Conservation (phyloP, 2,888 invertebrate species). For the Zaprionus lineosus region DNA sequence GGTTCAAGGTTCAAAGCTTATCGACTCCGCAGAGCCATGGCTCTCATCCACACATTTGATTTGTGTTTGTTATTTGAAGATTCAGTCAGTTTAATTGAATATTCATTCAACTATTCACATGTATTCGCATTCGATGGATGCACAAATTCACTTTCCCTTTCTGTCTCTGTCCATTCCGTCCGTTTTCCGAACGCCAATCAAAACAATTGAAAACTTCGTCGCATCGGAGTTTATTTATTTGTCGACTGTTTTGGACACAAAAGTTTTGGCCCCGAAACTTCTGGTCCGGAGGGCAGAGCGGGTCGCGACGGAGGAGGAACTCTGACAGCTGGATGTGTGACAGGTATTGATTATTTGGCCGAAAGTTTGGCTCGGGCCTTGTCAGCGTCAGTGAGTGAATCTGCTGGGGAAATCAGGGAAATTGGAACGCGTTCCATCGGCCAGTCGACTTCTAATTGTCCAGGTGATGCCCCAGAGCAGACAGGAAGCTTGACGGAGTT, state of each 20-base stretch:
- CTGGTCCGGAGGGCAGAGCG: not conserved
- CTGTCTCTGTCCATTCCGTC: conserved; percentile 24
- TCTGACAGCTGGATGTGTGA: conserved; percentile 41
- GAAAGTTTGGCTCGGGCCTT: conserved; percentile 23
- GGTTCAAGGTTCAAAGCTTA: no score
- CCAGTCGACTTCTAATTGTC: conserved; percentile 53
- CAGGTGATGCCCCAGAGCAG: conserved; percentile 36
- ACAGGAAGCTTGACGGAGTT: conserved; percentile 7
- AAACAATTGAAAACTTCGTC: conserved; percentile 56
- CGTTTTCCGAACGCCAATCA: conserved; percentile 58
- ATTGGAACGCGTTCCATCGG: conserved; percentile 45
- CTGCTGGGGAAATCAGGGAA: conserved; percentile 62
- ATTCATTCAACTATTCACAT: conserved; percentile 48
- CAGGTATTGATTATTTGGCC: conserved; percentile 69
- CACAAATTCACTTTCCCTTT: conserved; percentile 25
- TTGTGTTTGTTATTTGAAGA: conserved; percentile 7
- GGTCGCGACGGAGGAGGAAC: not conserved
- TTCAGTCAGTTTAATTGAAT: conserved; percentile 44
- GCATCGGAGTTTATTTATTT: conserved; percentile 50
- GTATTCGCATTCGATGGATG: conserved; percentile 39
- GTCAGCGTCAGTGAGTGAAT: not conserved
- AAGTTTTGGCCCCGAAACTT: conserved; percentile 44
- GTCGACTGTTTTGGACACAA: conserved; percentile 46
- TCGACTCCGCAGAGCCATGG: no score
- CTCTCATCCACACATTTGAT: conserved; percentile 12